Evolutionary conservation across 2,888 invertebrate genomes (phyloP).

Genomic region (Exephanes ischioxanthus): DNA sequence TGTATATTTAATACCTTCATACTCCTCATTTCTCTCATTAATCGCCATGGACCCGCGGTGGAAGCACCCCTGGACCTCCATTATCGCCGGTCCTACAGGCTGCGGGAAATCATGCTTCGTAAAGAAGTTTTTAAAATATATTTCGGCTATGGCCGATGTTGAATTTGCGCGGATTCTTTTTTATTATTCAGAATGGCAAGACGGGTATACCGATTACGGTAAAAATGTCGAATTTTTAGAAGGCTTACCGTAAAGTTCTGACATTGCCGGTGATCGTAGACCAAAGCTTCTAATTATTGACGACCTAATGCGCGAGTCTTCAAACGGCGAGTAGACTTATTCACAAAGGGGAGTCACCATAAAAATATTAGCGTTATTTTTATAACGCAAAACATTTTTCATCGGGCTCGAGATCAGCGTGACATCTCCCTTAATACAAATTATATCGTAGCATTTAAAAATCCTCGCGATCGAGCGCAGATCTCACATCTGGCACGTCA

Average conservation of each 20-base stretch:
- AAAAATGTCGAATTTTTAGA: background rate
- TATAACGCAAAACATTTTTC: too few species aligned
- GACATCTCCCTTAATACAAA: slow-evolving; percentile 44
- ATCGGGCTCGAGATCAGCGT: too few species aligned
- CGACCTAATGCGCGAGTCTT: background rate
- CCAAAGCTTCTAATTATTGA: background rate
- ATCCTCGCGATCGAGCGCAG: slow-evolving; percentile 56
- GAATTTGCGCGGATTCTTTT: background rate
- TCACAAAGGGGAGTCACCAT: slow-evolving; percentile 2
- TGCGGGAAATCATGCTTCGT: background rate
- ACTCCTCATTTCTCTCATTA: too few species aligned
- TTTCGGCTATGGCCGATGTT: background rate
- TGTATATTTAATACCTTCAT: too few species aligned
- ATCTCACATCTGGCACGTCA: slow-evolving; percentile 38
- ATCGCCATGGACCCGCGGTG: background rate
- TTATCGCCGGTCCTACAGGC: slow-evolving; percentile 1
- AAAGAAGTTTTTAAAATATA: slow-evolving; percentile 38
- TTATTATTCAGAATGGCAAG: too few species aligned
- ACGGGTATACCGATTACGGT: too few species aligned
- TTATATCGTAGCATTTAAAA: slow-evolving; percentile 55
- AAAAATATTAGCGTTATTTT: background rate
- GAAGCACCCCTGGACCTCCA: slow-evolving; percentile 11
- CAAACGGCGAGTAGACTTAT: background rate
- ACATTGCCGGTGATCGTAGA: background rate
- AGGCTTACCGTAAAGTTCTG: background rate